Evolutionary conservation across 1,140 invertebrate species (phyloP), one percentile per base, ranked within the genome.

Genomic region (Pygmarrhopalites habei): DNA sequence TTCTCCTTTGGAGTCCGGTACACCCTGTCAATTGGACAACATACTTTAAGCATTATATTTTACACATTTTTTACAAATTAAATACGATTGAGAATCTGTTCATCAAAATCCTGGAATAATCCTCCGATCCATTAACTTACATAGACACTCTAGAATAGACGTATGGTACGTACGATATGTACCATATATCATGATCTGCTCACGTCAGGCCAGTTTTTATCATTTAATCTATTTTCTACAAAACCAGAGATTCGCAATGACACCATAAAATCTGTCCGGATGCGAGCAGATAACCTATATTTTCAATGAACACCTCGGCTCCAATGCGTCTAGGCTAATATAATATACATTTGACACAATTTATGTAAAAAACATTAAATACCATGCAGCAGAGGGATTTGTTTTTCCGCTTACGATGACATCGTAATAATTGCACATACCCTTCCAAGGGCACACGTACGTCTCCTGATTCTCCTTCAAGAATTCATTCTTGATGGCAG

Each of bases 361-460:
- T 5, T 47, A 35, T 35, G 32, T 35, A 35, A 35, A 26, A 7
- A 35, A 35, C 15, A 7, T 10, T 30, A 53, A 14, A 4, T 63
- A 63, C 61, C 61, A 63, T 2, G 61, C 61, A 12, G 61, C 61
- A 4, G 26, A 21, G 1, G 26, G 15, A 29, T 63, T 63, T 15
- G 23, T 47, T 35, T 63, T 46, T 47, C 62, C 63, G 25, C 60
- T 23, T 19, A 65, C 63, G 5, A 46, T 30, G 28, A 65, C 35
- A 51, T 65, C 63, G 51, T 39, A 65, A 25, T 65, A 65, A 21
- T 51, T 43, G 32, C 56, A 58, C 2, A 29, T 52, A 1, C 63
- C 63, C 39, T 65, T 65, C 63, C 63, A 65, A n/a, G 57, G 57
- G 25, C 63, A 65, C 2, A 21, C 26, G 3, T 25, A 52, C 10